Evolutionary conservation across 2,888 invertebrate species (phyloP).

Genomic region (Ophonus ardosiacus): DNA sequence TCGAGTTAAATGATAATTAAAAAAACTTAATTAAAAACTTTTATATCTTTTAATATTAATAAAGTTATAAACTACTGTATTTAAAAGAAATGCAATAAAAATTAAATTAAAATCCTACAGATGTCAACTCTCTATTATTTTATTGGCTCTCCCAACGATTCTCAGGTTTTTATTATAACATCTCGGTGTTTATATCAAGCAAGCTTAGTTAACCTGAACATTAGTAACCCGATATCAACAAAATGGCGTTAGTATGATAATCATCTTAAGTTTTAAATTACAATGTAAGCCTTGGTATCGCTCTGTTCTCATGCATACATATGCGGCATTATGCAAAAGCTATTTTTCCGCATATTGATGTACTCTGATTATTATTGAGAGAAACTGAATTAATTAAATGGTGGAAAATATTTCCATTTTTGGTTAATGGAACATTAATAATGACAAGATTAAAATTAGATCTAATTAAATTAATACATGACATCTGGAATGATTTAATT

Average conservation of each 20-base stretch:
- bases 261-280: slow-evolving; percentile 53
- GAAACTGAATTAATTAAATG: background rate
- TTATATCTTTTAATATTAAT: no score
- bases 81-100: background rate
- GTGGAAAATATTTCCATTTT: background rate
- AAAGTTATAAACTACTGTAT: no score
- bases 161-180: slow-evolving; percentile 17
- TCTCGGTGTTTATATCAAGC: slow-evolving; percentile 6
- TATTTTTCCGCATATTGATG: slow-evolving; percentile 11
- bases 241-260: slow-evolving; percentile 48
- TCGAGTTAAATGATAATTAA: no score
- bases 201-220: slow-evolving; percentile 25
- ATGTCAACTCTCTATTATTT: slow-evolving; percentile 17
- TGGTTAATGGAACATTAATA: background rate
- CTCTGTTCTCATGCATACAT: slow-evolving; percentile 33
- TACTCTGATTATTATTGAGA: slow-evolving; percentile 23
- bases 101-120: slow-evolving; percentile 12
- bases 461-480: slow-evolving; percentile 37
- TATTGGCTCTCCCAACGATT: background rate
- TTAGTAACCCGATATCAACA: slow-evolving; percentile 44
- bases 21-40: no score
- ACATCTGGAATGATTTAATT: slow-evolving; percentile 22
- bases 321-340: slow-evolving; percentile 29
- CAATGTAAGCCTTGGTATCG: slow-evolving; percentile 22
- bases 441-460: slow-evolving; percentile 19